Evolutionary conservation across 2,113 vertebrate genomes (phyloP).

Genomic region (Sciurus niger): DNA sequence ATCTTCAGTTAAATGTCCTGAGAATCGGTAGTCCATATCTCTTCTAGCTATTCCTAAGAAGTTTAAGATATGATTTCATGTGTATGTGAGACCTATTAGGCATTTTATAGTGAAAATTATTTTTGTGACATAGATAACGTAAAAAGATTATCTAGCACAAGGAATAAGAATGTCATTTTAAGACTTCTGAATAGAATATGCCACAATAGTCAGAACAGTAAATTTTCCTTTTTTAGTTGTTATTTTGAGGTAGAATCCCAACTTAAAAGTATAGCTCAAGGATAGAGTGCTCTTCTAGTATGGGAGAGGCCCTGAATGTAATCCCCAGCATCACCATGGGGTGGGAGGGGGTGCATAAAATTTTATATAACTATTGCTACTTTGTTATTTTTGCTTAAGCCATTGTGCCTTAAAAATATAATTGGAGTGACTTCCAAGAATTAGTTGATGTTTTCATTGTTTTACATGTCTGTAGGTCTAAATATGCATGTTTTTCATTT

Average conservation of each 20-base stretch:
- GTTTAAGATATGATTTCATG: neutral
- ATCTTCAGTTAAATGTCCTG: slow-evolving; percentile 31
- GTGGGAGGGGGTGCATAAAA: neutral
- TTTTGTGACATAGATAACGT: slow-evolving; percentile 9
- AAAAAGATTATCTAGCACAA: neutral
- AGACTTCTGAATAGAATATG: neutral
- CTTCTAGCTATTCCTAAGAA: neutral
- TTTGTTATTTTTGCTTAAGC: slow-evolving; percentile 57
- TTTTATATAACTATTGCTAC: neutral
- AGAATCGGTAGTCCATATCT: neutral
- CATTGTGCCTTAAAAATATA: slow-evolving; percentile 49
- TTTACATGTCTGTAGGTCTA: slow-evolving; percentile 30
- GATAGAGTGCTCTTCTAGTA: neutral
- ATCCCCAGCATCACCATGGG: neutral
- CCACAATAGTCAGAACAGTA: rapidly evolving
- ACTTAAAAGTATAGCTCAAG: neutral
- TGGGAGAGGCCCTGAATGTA: neutral
- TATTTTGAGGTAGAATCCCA: slow-evolving; percentile 21
- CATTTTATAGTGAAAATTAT: neutral
- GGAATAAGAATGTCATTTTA: neutral
- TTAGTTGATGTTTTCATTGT: slow-evolving; percentile 61
- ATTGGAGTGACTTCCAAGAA: slow-evolving; percentile 58
- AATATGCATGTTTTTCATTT: slow-evolving; percentile 44
- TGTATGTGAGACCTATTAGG: neutral
- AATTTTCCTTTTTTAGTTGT: slow-evolving; percentile 37